A percentile compares a stretch with the other conserved stretches of the same genome.
Conservation (phyloP, 2,797 vertebrate species). For the Buceros bicornis region DNA sequence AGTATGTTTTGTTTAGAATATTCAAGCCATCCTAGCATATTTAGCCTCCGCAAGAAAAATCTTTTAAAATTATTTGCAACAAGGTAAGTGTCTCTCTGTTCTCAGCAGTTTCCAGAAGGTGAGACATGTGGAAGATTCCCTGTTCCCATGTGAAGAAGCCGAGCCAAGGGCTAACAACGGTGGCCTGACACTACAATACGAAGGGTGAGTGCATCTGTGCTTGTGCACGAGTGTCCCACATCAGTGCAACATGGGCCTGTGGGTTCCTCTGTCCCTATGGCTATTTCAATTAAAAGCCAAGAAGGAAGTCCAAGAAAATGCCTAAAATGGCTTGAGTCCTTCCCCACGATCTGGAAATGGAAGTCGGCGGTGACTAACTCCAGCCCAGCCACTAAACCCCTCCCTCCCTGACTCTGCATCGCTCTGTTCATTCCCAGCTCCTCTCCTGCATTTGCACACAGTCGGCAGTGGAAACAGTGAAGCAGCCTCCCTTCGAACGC, state of each 20-base stretch:
- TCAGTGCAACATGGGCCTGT: not conserved
- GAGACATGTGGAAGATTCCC: not conserved
- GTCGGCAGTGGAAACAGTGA: constrained; percentile 22
- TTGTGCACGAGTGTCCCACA: not conserved
- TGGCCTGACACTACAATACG: rapidly evolving
- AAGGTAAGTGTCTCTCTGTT: not conserved
- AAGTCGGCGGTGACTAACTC: constrained; percentile 50
- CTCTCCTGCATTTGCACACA: constrained; percentile 9
- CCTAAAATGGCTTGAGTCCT: constrained; percentile 66
- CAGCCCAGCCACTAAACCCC: constrained; percentile 57
- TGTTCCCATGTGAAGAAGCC: rapidly evolving
- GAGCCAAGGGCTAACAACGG: not conserved
- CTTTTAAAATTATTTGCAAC: not conserved
- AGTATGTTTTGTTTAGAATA: not conserved
- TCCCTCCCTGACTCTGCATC: constrained; percentile 35
- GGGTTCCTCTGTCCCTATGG: constrained; percentile 25
- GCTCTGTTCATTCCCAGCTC: constrained; percentile 17
- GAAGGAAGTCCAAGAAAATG: constrained; percentile 61
- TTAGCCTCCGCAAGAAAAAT: not conserved
- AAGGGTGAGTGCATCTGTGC: not conserved
- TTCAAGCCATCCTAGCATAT: not conserved
- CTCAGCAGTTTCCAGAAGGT: not conserved
- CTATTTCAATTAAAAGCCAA: constrained; percentile 33
- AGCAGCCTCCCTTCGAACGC: not conserved
- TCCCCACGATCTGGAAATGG: constrained; percentile 58